Percentiles rank a stretch among this genome's conserved stretches.
Evolutionary conservation across 2,113 vertebrate genomes (phyloP).

Genomic region (Tenebrosternarchus preto): DNA sequence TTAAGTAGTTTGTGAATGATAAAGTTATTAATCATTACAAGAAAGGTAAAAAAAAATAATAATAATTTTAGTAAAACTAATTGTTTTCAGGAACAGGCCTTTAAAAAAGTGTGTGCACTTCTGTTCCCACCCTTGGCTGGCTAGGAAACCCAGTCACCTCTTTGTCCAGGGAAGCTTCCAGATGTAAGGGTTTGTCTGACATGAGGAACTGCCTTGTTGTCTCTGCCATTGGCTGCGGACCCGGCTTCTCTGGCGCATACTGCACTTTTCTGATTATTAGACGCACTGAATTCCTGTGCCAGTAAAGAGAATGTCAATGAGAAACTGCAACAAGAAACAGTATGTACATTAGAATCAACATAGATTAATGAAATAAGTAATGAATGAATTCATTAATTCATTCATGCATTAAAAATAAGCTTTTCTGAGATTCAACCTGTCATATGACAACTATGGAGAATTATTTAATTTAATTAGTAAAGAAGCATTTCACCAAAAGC

Average conservation of each 20-base stretch:
- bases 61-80: neutral
- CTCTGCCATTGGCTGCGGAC: conserved; percentile 90
- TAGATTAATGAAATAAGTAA: too few species aligned
- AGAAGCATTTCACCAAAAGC: too few species aligned
- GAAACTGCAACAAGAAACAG: neutral
- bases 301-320: neutral
- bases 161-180: conserved; percentile 93
- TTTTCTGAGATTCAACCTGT: too few species aligned
- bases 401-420: too few species aligned
- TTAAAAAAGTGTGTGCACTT: neutral
- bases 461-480: too few species aligned
- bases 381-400: too few species aligned
- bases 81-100: neutral
- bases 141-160: conserved; percentile 73
- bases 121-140: neutral
- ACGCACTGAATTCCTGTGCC: conserved; percentile 88
- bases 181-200: conserved; percentile 92
- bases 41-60: neutral
- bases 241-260: conserved; percentile 87
- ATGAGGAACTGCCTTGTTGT: conserved; percentile 95
- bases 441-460: too few species aligned
- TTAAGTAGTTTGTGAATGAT: neutral
- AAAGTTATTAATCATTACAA: too few species aligned
- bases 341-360: neutral
- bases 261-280: conserved; percentile 94